phyloP scores from a whole-genome alignment of 1,140 invertebrate species.

The Drusus annulatus region DNA sequence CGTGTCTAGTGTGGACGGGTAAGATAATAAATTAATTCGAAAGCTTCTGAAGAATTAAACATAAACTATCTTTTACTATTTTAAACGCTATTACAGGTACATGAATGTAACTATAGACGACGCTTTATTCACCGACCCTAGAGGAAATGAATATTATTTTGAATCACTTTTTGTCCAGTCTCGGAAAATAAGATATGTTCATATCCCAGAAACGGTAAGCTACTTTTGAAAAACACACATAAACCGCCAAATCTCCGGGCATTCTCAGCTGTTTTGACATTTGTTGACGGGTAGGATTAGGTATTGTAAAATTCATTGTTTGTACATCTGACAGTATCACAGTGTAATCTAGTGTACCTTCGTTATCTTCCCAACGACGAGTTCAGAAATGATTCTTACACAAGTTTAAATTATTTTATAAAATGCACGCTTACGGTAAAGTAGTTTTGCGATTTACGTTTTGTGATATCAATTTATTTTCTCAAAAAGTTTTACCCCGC shows the following conservation, averaged over 20 bases:
- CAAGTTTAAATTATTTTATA: background rate
- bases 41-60: conserved; percentile 4
- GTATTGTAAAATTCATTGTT: background rate
- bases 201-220: conserved; percentile 77
- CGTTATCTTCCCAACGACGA: background rate
- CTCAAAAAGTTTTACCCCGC: background rate
- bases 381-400: background rate
- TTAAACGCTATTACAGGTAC: conserved; percentile 67
- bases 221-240: conserved; percentile 49
- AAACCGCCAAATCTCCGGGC: background rate
- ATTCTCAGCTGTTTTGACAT: conserved; percentile 29
- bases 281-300: background rate
- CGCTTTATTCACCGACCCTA: conserved; percentile 73
- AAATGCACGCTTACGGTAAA: conserved; percentile 30
- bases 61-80: conserved; percentile 26
- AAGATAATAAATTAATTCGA: conserved; percentile 58
- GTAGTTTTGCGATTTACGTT: background rate
- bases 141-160: conserved; percentile 69
- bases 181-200: conserved; percentile 77
- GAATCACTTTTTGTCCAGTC: conserved; percentile 76
- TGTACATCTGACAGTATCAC: background rate
- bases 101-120: conserved; percentile 80
- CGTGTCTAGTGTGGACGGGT: conserved; percentile 75
- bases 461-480: conserved; percentile 3
- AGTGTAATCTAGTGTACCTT: background rate